A percentile compares a stretch with the other conserved stretches of the same genome.
These are phyloP conservation scores for Lycocerus yunnanus DNA, from an alignment of 2,888 invertebrate species.

Conservation along the genomic window DNA sequence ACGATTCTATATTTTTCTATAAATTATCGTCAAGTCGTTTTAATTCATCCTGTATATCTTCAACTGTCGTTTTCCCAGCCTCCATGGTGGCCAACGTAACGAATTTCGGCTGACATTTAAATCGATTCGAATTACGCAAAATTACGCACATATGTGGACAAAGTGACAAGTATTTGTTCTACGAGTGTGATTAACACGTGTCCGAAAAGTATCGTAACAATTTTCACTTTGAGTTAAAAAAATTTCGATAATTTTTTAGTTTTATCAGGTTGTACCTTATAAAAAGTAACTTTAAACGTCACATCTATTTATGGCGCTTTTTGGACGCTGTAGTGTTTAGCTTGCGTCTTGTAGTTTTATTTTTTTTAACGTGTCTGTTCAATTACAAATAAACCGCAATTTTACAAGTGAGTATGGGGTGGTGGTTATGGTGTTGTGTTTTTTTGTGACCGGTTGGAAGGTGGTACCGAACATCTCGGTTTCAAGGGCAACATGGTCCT, in stretches of 20 bases:
- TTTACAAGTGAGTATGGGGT: slow-evolving; percentile 13
- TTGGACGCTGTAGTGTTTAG: slow-evolving; percentile 21
- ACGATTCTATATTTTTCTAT: too few relatives aligned
- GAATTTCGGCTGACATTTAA: background rate
- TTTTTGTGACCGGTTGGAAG: background rate
- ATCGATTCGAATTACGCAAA: background rate
- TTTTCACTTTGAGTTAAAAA: background rate
- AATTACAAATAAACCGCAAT: slow-evolving; percentile 3
- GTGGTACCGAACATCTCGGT: slow-evolving; percentile 8
- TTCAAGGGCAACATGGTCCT: slow-evolving; percentile 34
- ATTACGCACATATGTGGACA: background rate
- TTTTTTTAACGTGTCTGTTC: background rate
- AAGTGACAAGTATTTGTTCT: background rate
- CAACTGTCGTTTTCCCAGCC: background rate
- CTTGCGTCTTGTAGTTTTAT: slow-evolving; percentile 1
- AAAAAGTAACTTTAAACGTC: slow-evolving; percentile 30
- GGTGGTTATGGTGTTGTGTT: slow-evolving; percentile 7
- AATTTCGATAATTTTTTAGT: background rate
- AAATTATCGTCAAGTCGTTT: too few relatives aligned
- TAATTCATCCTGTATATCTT: background rate
- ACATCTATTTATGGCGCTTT: slow-evolving; percentile 45
- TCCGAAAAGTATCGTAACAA: background rate
- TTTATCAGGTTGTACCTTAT: background rate
- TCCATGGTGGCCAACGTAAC: background rate
- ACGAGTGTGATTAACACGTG: background rate